A percentile compares a stretch with the other conserved stretches of the same genome.
phyloP scores from a whole-genome alignment of 2,113 vertebrate genomes.

The Saccopteryx bilineata region DNA sequence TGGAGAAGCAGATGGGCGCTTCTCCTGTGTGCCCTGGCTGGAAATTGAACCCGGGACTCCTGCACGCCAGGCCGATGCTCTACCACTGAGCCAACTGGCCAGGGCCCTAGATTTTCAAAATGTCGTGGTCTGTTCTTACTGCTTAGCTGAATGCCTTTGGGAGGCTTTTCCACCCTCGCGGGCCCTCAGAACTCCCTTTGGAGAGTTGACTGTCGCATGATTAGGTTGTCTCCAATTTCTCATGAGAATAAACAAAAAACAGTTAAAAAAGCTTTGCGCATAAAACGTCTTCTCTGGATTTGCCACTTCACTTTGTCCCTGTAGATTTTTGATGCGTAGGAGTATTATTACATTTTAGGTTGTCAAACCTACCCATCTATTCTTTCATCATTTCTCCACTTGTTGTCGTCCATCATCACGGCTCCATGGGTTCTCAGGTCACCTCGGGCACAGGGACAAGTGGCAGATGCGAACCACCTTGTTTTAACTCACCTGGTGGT shows the following conservation, averaged over 20 bases:
- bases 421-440: neutral
- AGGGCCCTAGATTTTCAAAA: neutral
- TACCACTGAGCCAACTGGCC: too few relatives aligned
- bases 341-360: neutral
- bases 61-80: too few relatives aligned
- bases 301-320: constrained; percentile 17
- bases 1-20: too few relatives aligned
- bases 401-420: neutral
- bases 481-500: neutral
- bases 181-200: neutral
- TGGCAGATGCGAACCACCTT: neutral
- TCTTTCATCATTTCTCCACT: neutral
- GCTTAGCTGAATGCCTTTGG: neutral
- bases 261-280: neutral
- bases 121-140: neutral
- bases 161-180: neutral
- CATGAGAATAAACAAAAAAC: neutral
- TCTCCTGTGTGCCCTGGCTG: too few relatives aligned
- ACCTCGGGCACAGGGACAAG: neutral
- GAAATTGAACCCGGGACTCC: too few relatives aligned
- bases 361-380: neutral
- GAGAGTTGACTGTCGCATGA: neutral
- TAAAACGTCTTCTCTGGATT: neutral
- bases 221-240: neutral
- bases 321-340: neutral